These are phyloP conservation scores for Luperina nickerlii DNA, from an alignment of 2,888 invertebrate genomes.

Conservation along the genomic window DNA sequence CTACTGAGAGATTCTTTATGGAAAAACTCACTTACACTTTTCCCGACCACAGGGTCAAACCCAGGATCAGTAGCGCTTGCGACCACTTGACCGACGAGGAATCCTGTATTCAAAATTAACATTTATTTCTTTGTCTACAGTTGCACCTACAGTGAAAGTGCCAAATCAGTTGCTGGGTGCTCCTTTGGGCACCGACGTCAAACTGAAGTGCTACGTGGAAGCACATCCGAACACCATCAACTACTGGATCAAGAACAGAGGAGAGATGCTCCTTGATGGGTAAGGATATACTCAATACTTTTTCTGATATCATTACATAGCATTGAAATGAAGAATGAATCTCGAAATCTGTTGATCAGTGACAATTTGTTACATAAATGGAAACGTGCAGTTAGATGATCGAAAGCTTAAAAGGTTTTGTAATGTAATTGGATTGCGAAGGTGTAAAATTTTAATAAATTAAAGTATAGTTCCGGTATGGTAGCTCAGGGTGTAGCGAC, in stretches of 20 bases:
- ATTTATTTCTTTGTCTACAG: conserved; percentile 84
- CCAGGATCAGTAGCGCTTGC: neutral
- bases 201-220: conserved; percentile 96
- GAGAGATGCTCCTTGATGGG: conserved; percentile 96
- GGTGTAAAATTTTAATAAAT: too few species aligned
- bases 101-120: neutral
- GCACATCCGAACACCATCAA: conserved; percentile 93
- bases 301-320: neutral
- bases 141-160: conserved; percentile 96
- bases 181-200: conserved; percentile 95
- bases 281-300: conserved; percentile 70
- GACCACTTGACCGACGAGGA: neutral
- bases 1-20: too few species aligned
- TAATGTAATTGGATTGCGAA: neutral
- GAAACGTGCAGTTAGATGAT: neutral
- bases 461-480: too few species aligned
- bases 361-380: too few species aligned
- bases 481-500: neutral
- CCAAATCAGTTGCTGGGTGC: conserved; percentile 97
- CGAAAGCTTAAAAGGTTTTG: neutral
- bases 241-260: conserved; percentile 95
- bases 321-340: neutral
- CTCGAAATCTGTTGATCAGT: neutral
- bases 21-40: neutral
- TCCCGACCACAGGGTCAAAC: neutral